Evolutionary conservation across 1,140 invertebrate genomes (phyloP), one percentile per base, ranked within the genome.

Genomic region (Dicyema japonicum): DNA sequence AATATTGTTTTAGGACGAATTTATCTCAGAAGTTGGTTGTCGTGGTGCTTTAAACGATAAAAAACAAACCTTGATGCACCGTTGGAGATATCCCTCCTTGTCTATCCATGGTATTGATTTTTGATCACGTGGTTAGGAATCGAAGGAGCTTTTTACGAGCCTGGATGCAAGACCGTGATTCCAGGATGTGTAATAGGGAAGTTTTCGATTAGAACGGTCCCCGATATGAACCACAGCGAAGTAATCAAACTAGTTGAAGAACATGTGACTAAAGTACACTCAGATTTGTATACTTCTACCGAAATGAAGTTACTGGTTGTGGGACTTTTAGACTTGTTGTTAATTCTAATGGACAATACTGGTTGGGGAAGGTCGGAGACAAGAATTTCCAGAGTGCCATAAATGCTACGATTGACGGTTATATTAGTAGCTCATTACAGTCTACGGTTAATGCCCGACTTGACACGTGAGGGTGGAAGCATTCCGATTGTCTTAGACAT

Each of bases 91-190:
- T 41, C 76, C 76, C 13, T 68, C 64, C 30, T 50, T 88, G 1
- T 85, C 75, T 2, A 50, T 88, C 13, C 78, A 88, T 48, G 76
- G 76, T 49, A 33, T 26, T 19, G 21, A 14, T 9, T 26, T 25
- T n/a, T 27, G n/a, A n/a, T n/a, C n/a, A n/a, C n/a, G n/a, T n/a
- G 23, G 38, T n/a, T 32, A 51, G 53, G 58, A 25, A 76, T 88
- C 41, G 61, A 67, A 60, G 75, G 78, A 26, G 80, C 80, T 8
- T 88, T 85, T 40, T 66, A 63, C 47, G 76, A 75, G 34, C 56
- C 66, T 11, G 82, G 82, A 23, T 62, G 64, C 16, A 94, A 94
- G 44, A 88, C 78, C 31, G 78, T 90, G 0, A 90, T 92, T 38
- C 80, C 80, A 2, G 29, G 39, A 2, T 57, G 63, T 19, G 26